These are phyloP conservation scores for Entelurus aequoreus DNA, from an alignment of 2,113 vertebrate species.

Conservation along the genomic window DNA sequence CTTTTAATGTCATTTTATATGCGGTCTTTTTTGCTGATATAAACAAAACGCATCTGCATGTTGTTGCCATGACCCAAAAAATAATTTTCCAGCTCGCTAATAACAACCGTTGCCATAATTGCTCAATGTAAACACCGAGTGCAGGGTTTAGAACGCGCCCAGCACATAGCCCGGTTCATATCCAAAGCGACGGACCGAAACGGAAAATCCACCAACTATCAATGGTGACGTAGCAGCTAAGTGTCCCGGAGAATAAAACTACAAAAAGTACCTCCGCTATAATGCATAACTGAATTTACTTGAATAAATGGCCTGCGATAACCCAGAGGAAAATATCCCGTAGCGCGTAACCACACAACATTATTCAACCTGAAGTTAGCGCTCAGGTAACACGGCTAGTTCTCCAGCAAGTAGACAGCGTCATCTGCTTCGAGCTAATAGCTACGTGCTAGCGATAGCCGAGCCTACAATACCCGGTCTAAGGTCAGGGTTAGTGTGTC, in stretches of 20 bases:
- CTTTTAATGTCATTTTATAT: neutral
- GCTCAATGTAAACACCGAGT: conserved; percentile 67
- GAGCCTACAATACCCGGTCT: conserved; percentile 61
- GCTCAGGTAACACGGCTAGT: conserved; percentile 41
- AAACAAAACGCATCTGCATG: neutral
- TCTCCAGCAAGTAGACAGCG: conserved; percentile 53
- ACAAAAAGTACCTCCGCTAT: conserved; percentile 1
- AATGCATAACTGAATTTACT: neutral
- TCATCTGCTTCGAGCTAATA: conserved; percentile 46
- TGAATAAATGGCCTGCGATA: neutral
- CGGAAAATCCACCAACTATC: conserved; percentile 40
- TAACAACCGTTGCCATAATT: conserved; percentile 40
- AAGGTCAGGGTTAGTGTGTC: conserved; percentile 63
- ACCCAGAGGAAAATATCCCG: neutral
- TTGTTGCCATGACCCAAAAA: neutral
- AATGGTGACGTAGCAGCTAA: conserved; percentile 57
- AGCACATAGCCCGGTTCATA: conserved; percentile 50
- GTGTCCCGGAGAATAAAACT: conserved; percentile 38
- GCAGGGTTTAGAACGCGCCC: conserved; percentile 44
- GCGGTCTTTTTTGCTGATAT: neutral
- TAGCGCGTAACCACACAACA: conserved; percentile 2
- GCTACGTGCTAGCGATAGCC: conserved; percentile 47
- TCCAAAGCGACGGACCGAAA: conserved; percentile 29
- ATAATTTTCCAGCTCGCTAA: conserved; percentile 20
- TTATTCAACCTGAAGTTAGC: conserved; percentile 38